Base-by-base conservation (phyloP, 2,888 invertebrate species). In the Euzophera pinguis region DNA sequence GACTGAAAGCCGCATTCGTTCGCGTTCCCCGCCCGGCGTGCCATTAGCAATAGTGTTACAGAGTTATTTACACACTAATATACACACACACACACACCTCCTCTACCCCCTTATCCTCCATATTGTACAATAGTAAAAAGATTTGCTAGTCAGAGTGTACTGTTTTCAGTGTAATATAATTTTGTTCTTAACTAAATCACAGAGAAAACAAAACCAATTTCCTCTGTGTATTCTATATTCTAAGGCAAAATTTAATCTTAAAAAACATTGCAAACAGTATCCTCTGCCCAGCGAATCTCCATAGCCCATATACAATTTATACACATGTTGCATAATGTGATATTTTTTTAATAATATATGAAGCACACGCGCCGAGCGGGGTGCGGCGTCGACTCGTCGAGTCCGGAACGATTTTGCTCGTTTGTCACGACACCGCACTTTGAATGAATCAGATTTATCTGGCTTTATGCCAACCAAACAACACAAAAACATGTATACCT, bases 301-400 rank as follows among this genome's bases (percentile, higher is more conserved):
- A 86, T 83, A 84, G 83, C 71, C 81, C 75, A 81, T 87, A 85
- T 88, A 84, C 79, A 79, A 78, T 60, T 22, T 78, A 85, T 81
- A 83, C 86, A 88, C 76, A 74, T 69, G 83, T 84, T 84, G 69
- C 67, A 65, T 71, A 52, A 64, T 73, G 76, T 80, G 77, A 79
- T 78, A 82, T 82, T 84, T 84, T 80, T 81, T 81, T 81, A 58
- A 65, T 68, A 73, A 65, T 74, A 75, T 63, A 62, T 63, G 53
- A 64, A 60, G 73, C 78, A 79, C 75, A 64, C 72, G 60, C 73
- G 70, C 56, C 61, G 60, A 62, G 74, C 73, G 79, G 71, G 75
- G 65, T 61, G 57, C 58, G 58, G 66, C 65, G 53, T 60, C 52
- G 50, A 51, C 52, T 54, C 41, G 59, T 70, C 60, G 59, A 34